phyloP scores from a whole-genome alignment of 2,113 vertebrate genomes.

The Pollimyrus isidori region DNA sequence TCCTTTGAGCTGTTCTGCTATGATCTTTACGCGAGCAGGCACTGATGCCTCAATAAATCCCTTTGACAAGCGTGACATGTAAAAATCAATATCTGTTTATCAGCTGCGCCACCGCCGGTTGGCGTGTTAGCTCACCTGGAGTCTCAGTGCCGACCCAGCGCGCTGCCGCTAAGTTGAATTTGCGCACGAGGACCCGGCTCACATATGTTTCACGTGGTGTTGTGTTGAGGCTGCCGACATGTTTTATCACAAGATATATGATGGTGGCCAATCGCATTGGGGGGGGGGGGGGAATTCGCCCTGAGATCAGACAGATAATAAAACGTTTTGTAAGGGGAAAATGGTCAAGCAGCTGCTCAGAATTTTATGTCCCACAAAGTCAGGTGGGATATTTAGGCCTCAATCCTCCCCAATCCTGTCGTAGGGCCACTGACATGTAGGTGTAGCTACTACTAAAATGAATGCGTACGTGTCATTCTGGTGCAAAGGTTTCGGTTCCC shows the following conservation, averaged over 20 bases:
- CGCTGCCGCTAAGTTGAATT: constrained; percentile 16
- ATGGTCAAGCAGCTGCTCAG: not conserved
- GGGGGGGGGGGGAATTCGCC: not conserved
- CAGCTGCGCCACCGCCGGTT: constrained; percentile 61
- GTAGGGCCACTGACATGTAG: not conserved
- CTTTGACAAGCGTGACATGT: constrained; percentile 78
- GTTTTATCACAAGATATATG: not conserved
- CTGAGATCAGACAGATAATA: not conserved
- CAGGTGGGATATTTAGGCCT: not conserved
- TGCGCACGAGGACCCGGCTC: constrained; percentile 32
- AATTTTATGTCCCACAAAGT: not conserved
- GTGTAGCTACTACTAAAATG: not conserved
- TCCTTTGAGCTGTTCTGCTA: constrained; percentile 60
- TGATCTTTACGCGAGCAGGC: constrained; percentile 54
- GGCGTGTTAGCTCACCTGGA: constrained; percentile 55
- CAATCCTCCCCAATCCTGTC: not conserved
- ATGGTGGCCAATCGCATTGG: not conserved
- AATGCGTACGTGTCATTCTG: not conserved
- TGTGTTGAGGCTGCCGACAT: not conserved
- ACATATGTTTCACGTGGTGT: not conserved
- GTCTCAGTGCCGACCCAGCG: constrained; percentile 46
- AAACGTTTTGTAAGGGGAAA: not conserved
- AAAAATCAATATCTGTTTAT: constrained; percentile 89
- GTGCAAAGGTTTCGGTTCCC: not conserved
- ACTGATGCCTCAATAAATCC: constrained; percentile 71